Percentiles rank a stretch among this genome's conserved stretches.
phyloP scores from a whole-genome alignment of 2,113 vertebrate genomes.

The Clarias gariepinus region DNA sequence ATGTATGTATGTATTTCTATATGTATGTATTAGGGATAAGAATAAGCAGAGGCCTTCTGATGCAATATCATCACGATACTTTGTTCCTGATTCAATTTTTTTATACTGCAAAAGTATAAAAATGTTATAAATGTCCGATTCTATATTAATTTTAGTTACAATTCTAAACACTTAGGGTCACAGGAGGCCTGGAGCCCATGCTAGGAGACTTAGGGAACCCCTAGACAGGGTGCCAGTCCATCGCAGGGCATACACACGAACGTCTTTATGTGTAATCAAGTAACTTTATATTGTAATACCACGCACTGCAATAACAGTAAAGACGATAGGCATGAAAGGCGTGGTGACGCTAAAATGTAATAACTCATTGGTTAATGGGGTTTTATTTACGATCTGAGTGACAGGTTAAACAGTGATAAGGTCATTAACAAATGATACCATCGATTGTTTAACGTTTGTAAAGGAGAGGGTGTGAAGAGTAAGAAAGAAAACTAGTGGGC shows the following conservation, averaged over 20 bases:
- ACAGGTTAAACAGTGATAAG: background rate
- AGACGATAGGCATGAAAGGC: background rate
- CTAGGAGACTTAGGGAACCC: background rate
- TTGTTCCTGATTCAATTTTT: too few species aligned
- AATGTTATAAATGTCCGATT: too few species aligned
- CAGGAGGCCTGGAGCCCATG: background rate
- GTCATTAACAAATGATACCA: constrained; percentile 13
- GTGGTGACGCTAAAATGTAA: background rate
- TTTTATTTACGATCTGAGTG: background rate
- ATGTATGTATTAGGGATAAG: too few species aligned
- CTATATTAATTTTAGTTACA: too few species aligned
- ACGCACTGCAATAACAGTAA: background rate
- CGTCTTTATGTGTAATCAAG: too few species aligned
- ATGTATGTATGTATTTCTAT: too few species aligned
- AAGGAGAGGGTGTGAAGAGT: background rate
- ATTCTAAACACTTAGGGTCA: background rate
- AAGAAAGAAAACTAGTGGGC: background rate
- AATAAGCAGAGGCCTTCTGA: too few species aligned
- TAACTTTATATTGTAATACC: background rate
- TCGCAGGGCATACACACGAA: too few species aligned
- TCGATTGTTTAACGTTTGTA: background rate
- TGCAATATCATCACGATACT: too few species aligned
- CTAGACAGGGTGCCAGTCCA: background rate
- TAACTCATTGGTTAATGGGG: background rate
- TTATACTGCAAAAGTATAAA: too few species aligned